A percentile compares a stretch with the other conserved stretches of the same genome.
These are phyloP conservation scores for Xylophagus ater DNA, from an alignment of 2,888 invertebrate species.

Conservation along the genomic window DNA sequence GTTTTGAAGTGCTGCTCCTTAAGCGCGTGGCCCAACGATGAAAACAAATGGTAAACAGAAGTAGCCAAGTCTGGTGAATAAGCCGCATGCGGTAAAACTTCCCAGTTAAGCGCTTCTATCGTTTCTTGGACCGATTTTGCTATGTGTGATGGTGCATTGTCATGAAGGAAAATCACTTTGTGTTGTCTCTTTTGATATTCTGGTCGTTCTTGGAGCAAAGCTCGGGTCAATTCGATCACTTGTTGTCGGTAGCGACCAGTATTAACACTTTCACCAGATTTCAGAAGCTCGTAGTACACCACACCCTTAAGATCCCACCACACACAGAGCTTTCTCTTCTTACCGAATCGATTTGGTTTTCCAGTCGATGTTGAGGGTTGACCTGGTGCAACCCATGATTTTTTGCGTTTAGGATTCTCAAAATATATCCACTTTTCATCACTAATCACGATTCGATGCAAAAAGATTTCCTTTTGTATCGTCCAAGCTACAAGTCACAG, in stretches of 20 bases:
- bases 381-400: conserved; percentile 12
- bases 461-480: not conserved
- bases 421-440: conserved; percentile 19
- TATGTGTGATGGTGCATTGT: conserved; percentile 2
- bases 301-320: conserved; percentile 18
- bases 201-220: too few species aligned
- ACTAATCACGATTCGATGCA: conserved; percentile 16
- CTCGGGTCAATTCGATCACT: conserved; percentile 13
- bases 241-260: conserved; percentile 14
- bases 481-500: too few species aligned
- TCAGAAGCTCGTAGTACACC: conserved; percentile 10
- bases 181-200: not conserved
- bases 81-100: too few species aligned
- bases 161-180: not conserved
- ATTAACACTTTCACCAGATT: conserved; percentile 16
- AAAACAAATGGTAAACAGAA: too few species aligned
- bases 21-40: too few species aligned
- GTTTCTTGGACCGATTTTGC: too few species aligned
- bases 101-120: too few species aligned
- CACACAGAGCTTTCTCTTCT: conserved; percentile 19
- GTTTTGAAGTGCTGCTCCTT: too few species aligned
- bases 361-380: conserved; percentile 16
- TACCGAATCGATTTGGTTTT: conserved; percentile 17
- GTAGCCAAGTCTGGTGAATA: too few species aligned
- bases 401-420: conserved; percentile 14